Base-by-base conservation (phyloP, 1,140 invertebrate species). In the Dinoponera quadriceps region DNA sequence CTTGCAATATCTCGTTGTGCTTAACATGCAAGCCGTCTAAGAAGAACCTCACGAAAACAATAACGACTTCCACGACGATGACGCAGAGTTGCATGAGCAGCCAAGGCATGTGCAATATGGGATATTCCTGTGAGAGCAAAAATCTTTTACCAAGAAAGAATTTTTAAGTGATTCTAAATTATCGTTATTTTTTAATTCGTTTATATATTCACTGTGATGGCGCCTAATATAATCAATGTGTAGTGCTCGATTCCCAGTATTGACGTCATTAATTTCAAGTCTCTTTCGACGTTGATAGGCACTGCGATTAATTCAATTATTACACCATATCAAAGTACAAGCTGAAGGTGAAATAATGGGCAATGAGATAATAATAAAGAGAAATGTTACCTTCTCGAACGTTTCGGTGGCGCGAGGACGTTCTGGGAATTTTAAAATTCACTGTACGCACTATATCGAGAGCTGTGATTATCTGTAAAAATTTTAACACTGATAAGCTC, bases 231-330 rank as follows among this genome's bases (percentile, higher is more conserved):
- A 33, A 94, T 92, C 38, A 94, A 75, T 2, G 92, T 93, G 59
- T 93, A 94, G 84, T 94, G 94, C 48, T 94, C 93, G 27, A 94
- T 93, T 65, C 92, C 91, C 16, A 94, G 86, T 51, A 94, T 93
- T 1, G 93, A 94, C 7, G 91, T 93, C 87, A 94, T 93, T 18
- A 94, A 77, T 72, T 93, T 94, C 9, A 94, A 85, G 71, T 94
- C 93, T 25, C 93, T 92, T 65, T 94, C 91, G 1, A 94, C 87
- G 20, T 91, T 86, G 4, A 84, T 3, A 16, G 93, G 87, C 7
- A 92, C 92, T 93, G 59, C 75, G 59, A 57, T 59, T 69, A 57
- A 82, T 74, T 69, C 13, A 65, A 51, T 51, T 80, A 55, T 65
- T 72, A 77, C 75, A 84, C 3, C 7, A 18, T 27, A 48, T 65